Conservation (phyloP, 2,888 invertebrate species). For the Drosophila kanekoi region DNA sequence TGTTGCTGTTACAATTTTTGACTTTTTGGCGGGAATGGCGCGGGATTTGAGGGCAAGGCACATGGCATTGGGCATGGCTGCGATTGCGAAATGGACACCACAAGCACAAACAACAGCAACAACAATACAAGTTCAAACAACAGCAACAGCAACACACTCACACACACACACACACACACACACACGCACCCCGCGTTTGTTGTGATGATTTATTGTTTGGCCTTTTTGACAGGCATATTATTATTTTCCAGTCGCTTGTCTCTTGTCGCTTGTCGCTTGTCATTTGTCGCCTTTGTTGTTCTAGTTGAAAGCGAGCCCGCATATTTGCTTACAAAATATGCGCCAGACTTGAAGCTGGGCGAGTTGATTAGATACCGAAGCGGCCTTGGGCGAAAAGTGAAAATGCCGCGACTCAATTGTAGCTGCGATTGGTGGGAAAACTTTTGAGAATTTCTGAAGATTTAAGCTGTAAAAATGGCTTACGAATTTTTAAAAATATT, state of each 20-base stretch:
- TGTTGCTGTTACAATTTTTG: constrained; percentile 35
- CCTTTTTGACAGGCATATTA: constrained; percentile 68
- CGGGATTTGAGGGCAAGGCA: background rate
- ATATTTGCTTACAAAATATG: constrained; percentile 35
- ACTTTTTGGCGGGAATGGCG: constrained; percentile 35
- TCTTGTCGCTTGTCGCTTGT: constrained; percentile 28
- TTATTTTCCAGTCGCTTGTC: constrained; percentile 63
- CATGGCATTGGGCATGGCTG: constrained; percentile 15
- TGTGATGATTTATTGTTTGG: constrained; percentile 70
- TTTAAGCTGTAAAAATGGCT: background rate
- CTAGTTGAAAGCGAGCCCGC: constrained; percentile 37
- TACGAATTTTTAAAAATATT: too few species aligned
- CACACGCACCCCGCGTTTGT: constrained; percentile 43
- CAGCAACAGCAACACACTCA: constrained; percentile 4
- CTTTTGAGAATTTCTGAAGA: background rate
- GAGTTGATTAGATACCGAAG: constrained; percentile 39
- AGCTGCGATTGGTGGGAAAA: constrained; percentile 2
- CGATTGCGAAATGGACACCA: constrained; percentile 54
- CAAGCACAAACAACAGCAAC: constrained; percentile 13
- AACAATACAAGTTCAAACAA: constrained; percentile 13
- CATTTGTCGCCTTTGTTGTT: constrained; percentile 33
- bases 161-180: background rate
- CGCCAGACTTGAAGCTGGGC: constrained; percentile 1
- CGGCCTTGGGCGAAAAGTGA: constrained; percentile 32
- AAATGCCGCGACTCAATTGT: constrained; percentile 18